These are phyloP conservation scores for Auanema freiburgensis DNA, from an alignment of 2,888 invertebrate genomes.

Conservation along the genomic window DNA sequence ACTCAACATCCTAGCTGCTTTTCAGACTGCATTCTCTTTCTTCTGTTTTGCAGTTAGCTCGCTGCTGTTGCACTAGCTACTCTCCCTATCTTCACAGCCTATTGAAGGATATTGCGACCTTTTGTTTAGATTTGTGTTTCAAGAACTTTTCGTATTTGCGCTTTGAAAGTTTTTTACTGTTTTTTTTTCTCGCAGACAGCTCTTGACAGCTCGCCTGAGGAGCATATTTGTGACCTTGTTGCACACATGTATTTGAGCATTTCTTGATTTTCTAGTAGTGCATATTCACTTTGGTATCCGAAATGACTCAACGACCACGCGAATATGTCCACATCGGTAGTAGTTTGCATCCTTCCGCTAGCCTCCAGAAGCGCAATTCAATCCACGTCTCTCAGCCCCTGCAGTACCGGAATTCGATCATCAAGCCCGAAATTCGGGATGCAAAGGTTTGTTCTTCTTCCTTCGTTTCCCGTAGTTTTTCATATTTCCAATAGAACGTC, in stretches of 20 bases:
- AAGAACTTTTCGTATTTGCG: not conserved
- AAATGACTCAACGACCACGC: conserved; percentile 10
- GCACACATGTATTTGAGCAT: not conserved
- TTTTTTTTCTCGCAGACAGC: conserved; percentile 1
- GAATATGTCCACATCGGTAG: conserved; percentile 3
- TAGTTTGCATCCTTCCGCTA: conserved; percentile 9
- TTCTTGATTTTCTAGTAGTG: not conserved
- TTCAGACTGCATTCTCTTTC: too few species aligned
- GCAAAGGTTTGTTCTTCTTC: conserved; percentile 14
- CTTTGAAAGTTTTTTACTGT: too few species aligned
- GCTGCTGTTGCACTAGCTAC: too few species aligned
- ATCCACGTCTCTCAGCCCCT: conserved; percentile 12
- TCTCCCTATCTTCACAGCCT: too few species aligned
- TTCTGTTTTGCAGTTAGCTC: too few species aligned
- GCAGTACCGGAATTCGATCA: conserved; percentile 11
- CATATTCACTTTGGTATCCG: not conserved
- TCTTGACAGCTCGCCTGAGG: not conserved
- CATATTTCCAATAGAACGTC: too few species aligned
- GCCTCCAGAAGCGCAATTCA: conserved; percentile 20
- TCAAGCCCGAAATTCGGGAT: conserved; percentile 19
- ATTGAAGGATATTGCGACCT: not conserved
- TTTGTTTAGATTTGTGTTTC: conserved; percentile 1
- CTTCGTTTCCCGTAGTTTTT: too few species aligned
- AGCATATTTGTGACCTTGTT: not conserved
- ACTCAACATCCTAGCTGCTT: too few species aligned